phyloP scores from a whole-genome alignment of 1,140 invertebrate species.

The Sycophila sp. region DNA sequence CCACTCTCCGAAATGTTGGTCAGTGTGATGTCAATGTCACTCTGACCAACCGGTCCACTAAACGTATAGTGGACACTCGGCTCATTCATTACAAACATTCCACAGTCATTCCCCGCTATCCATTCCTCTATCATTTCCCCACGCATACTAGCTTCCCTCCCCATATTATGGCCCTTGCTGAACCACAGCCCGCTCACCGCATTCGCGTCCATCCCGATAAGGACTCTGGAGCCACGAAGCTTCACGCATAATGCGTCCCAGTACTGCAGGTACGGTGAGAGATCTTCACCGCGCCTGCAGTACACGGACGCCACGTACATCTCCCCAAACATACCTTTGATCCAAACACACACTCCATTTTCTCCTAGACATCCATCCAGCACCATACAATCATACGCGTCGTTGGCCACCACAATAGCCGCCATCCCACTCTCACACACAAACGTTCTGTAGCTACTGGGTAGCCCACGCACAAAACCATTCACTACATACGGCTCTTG shows the following conservation, averaged over 20 bases:
- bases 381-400: slow-evolving; percentile 1
- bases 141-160: no score
- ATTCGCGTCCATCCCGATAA: slow-evolving; percentile 39
- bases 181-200: slow-evolving; percentile 35
- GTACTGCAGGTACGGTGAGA: slow-evolving; percentile 7
- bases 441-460: not conserved
- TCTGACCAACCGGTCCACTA: slow-evolving; percentile 10
- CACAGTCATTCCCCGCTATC: not conserved
- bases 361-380: slow-evolving; percentile 40
- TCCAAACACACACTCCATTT: slow-evolving; percentile 29
- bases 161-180: not conserved
- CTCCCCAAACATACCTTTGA: slow-evolving; percentile 21
- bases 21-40: slow-evolving; percentile 33
- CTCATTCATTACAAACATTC: slow-evolving; percentile 33
- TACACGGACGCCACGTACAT: slow-evolving; percentile 32
- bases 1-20: not conserved
- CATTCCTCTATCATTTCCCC: no score
- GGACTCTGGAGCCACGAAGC: not conserved
- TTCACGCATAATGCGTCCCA: slow-evolving; percentile 4
- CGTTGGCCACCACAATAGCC: not conserved
- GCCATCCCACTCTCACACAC: not conserved
- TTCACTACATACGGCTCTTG: not conserved
- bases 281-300: slow-evolving; percentile 20
- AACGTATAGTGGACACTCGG: slow-evolving; percentile 16
- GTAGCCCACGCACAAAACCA: not conserved